Base-by-base conservation (phyloP, 1,140 invertebrate species). In the Anadara kagoshimensis region DNA sequence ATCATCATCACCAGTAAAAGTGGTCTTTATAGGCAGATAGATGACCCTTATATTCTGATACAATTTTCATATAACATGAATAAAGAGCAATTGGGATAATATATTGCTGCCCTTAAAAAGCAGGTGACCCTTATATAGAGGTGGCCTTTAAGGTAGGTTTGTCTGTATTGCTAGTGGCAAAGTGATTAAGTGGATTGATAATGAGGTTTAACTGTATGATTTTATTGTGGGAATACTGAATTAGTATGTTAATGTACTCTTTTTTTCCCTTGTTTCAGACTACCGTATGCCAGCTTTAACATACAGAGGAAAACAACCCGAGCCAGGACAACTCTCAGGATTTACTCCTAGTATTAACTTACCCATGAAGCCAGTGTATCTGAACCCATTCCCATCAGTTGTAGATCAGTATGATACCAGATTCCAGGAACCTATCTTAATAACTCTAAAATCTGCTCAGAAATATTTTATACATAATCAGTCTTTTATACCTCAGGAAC, bases 381-480 rank as follows among this genome's bases (percentile, higher is more conserved):
- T 89, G 41, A 87, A 89, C 68, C 87, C 87, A 18, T 89, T 89
- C 73, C 82, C 80, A 18, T 83, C 78, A 64, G 63, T 68, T 24
- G 71, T 82, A 3, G 87, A 88, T 65, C 71, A 64, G 24, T 73
- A 69, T 36, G 80, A 86, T 65, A 59, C 75, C 36, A 58, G 75
- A 14, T 80, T 80, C 71, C 77, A 79, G 49, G 76, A 88, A 64
- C 85, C 87, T 47, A 73, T 87, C 29, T 78, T 89, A 20, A 86
- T 89, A 56, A 89, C 83, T 20, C 76, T 89, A 29, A 87, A 86
- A 73, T 84, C 85, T 4, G 76, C 87, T n/a, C 87, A 86, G 80
- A 89, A 89, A 68, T 89, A 87, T 59, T 89, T 89, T 63, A 70
- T 89, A 58, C 87, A 79, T 7, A 63, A 75, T 0, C 80, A 85